Conservation (phyloP, 1,140 invertebrate genomes). For the Myzus persicae region DNA sequence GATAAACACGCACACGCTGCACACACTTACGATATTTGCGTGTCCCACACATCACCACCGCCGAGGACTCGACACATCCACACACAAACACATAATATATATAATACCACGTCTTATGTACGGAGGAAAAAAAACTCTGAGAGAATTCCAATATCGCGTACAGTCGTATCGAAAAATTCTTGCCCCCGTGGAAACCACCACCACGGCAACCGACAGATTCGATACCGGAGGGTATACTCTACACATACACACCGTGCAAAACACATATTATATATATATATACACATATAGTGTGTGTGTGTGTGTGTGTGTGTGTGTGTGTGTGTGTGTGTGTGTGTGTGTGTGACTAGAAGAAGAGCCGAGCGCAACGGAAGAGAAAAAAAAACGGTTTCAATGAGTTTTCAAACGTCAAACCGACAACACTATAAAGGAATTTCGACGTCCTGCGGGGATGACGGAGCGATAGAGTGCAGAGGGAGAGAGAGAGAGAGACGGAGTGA, state of each 20-base stretch:
- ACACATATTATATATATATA: background rate
- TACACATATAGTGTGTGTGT: no score
- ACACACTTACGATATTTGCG: background rate
- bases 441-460: background rate
- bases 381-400: slow-evolving; percentile 33
- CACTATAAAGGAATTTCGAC: slow-evolving; percentile 23
- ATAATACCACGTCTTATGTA: background rate
- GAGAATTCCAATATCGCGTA: slow-evolving; percentile 36
- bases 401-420: background rate
- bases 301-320: no score
- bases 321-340: no score
- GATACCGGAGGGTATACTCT: background rate
- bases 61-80: background rate
- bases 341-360: background rate
- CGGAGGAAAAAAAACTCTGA: background rate
- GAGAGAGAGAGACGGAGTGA: no score
- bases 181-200: background rate
- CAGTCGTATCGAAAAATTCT: slow-evolving; percentile 5
- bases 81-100: background rate
- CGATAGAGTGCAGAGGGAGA: background rate
- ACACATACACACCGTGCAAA: background rate
- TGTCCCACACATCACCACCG: background rate
- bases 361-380: background rate
- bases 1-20: background rate
- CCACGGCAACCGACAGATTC: background rate